Evolutionary conservation across 2,888 invertebrate species (phyloP).

Genomic region (Bibio marci): DNA sequence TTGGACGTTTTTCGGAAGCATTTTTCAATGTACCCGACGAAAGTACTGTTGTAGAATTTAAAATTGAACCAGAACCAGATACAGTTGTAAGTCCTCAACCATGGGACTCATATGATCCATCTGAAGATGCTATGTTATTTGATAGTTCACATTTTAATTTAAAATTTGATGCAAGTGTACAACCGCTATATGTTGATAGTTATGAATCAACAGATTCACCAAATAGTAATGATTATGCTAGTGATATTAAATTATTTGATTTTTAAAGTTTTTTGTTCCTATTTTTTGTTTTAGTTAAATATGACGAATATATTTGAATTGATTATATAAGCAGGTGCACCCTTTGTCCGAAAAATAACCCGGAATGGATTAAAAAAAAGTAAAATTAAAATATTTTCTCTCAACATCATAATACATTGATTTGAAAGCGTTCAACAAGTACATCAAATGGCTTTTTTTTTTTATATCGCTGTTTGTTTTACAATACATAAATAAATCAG

Average conservation of each 20-base stretch:
- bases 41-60: constrained; percentile 16
- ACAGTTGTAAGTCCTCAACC: constrained; percentile 14
- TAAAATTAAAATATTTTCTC: too few species aligned
- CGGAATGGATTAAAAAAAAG: too few species aligned
- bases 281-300: too few species aligned
- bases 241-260: constrained; percentile 15
- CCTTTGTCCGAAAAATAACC: too few species aligned
- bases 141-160: constrained; percentile 16
- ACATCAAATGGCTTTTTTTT: too few species aligned
- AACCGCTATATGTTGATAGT: constrained; percentile 14
- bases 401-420: too few species aligned
- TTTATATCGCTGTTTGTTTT: too few species aligned
- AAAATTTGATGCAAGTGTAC: constrained; percentile 14
- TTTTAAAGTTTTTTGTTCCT: too few species aligned
- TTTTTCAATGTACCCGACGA: constrained; percentile 29
- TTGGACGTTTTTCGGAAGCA: constrained; percentile 64
- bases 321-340: too few species aligned
- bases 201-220: constrained; percentile 10
- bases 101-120: constrained; percentile 10
- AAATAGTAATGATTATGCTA: constrained; percentile 8
- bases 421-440: too few species aligned
- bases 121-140: constrained; percentile 15
- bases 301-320: too few species aligned
- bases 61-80: constrained; percentile 14
- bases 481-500: too few species aligned